Conservation (phyloP, 2,888 invertebrate species). For the Drosophila paramelanica region DNA sequence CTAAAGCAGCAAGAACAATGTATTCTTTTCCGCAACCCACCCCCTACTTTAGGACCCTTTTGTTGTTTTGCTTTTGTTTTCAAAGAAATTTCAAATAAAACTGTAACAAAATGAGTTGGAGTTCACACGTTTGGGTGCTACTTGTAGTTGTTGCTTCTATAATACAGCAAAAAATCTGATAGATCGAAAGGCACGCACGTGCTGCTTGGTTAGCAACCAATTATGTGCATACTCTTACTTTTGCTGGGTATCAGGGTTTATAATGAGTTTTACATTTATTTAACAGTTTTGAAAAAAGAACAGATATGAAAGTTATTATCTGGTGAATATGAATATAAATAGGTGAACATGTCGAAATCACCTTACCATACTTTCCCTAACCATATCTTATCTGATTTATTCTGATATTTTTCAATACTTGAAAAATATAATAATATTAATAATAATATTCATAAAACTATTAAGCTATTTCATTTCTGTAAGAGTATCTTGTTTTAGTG, state of each 20-base stretch:
- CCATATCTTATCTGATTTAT: too few relatives aligned
- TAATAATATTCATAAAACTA: too few relatives aligned
- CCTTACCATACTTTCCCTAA: too few relatives aligned
- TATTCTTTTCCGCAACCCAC: not conserved
- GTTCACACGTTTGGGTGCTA: constrained; percentile 11
- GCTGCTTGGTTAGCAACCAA: constrained; percentile 19
- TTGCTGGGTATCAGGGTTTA: not conserved
- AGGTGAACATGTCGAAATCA: too few relatives aligned
- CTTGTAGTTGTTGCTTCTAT: not conserved
- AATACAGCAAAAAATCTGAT: constrained; percentile 23
- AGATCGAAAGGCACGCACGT: constrained; percentile 33
- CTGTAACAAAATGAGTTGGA: constrained; percentile 29
- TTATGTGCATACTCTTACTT: constrained; percentile 15
- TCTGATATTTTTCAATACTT: too few relatives aligned
- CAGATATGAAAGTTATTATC: not conserved
- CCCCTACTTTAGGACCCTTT: too few relatives aligned
- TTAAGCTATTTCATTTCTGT: not conserved
- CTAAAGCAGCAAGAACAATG: constrained; percentile 12
- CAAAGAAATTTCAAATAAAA: constrained; percentile 41
- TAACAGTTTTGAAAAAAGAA: not conserved
- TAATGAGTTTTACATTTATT: too few relatives aligned
- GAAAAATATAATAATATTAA: too few relatives aligned
- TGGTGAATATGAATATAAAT: too few relatives aligned
- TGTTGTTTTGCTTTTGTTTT: constrained; percentile 23
- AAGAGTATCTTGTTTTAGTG: constrained; percentile 14